phyloP scores from a whole-genome alignment of 2,888 invertebrate genomes.

The Hemithea aestivaria region DNA sequence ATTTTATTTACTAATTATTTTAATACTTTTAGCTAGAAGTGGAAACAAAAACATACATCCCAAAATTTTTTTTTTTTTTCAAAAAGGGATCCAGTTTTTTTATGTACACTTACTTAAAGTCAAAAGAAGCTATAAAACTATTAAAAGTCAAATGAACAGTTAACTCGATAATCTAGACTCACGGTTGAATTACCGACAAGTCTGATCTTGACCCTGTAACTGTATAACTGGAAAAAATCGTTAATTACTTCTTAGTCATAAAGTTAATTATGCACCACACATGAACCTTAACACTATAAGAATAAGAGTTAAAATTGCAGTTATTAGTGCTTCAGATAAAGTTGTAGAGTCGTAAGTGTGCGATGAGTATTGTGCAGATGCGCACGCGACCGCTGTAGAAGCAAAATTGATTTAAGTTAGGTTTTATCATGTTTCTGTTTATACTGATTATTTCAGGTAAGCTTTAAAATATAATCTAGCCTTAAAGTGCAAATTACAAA shows the following conservation, averaged over 20 bases:
- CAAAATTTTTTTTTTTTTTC: no score
- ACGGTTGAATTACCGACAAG: constrained; percentile 40
- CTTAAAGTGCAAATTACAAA: no score
- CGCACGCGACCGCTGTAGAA: constrained; percentile 42
- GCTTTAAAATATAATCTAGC: no score
- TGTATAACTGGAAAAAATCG: constrained; percentile 27
- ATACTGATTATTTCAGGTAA: constrained; percentile 13
- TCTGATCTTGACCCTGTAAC: constrained; percentile 52
- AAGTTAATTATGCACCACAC: constrained; percentile 23
- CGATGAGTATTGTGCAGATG: constrained; percentile 26
- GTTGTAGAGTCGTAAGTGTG: constrained; percentile 14
- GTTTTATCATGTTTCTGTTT: constrained; percentile 15
- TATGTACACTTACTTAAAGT: no score
- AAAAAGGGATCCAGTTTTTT: no score
- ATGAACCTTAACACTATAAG: fast-evolving
- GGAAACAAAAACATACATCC: no score
- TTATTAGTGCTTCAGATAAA: background rate
- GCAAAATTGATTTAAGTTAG: constrained; percentile 29
- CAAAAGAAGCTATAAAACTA: no score
- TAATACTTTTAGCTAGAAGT: no score
- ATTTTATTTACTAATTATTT: no score
- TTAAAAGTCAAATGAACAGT: constrained; percentile 1
- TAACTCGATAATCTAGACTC: constrained; percentile 25
- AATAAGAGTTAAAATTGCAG: constrained; percentile 21
- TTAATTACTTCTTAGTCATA: constrained; percentile 33